Conservation (phyloP, 2,888 invertebrate genomes). For the Monochamus alternatus region DNA sequence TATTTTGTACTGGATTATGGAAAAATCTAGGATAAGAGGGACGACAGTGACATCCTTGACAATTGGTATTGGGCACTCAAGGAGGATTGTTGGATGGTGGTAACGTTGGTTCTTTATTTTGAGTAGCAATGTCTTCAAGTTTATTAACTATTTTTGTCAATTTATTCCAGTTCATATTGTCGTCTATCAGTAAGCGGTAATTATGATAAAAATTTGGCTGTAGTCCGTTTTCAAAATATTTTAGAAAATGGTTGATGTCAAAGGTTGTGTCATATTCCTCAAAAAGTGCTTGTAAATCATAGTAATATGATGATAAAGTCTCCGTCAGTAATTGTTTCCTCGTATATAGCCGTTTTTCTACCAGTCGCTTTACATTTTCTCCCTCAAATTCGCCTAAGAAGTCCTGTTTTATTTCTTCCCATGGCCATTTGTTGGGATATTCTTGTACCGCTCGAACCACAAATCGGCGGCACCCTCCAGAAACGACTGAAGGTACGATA, state of each 20-base stretch:
- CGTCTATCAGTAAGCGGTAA: too few species aligned
- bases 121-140: constrained; percentile 6
- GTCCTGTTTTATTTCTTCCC: constrained; percentile 1
- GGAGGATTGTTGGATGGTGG: too few species aligned
- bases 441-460: constrained; percentile 4
- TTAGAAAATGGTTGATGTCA: too few species aligned
- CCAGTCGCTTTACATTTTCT: neutral
- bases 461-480: too few species aligned
- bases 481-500: too few species aligned
- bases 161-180: too few species aligned
- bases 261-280: constrained; percentile 12
- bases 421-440: neutral
- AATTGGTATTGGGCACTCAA: too few species aligned
- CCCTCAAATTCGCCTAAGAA: neutral
- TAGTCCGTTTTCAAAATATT: too few species aligned
- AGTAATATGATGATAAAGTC: constrained; percentile 20
- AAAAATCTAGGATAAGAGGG: too few species aligned
- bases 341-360: neutral
- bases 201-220: too few species aligned
- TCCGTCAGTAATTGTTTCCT: constrained; percentile 13
- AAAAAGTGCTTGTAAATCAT: constrained; percentile 19
- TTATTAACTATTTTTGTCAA: constrained; percentile 14
- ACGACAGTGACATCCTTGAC: too few species aligned
- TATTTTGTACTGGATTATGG: too few species aligned
- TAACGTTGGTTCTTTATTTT: neutral